Evolutionary conservation across 2,797 vertebrate species (phyloP), one percentile per base, ranked within the genome.

Genomic region (Argentina silus): DNA sequence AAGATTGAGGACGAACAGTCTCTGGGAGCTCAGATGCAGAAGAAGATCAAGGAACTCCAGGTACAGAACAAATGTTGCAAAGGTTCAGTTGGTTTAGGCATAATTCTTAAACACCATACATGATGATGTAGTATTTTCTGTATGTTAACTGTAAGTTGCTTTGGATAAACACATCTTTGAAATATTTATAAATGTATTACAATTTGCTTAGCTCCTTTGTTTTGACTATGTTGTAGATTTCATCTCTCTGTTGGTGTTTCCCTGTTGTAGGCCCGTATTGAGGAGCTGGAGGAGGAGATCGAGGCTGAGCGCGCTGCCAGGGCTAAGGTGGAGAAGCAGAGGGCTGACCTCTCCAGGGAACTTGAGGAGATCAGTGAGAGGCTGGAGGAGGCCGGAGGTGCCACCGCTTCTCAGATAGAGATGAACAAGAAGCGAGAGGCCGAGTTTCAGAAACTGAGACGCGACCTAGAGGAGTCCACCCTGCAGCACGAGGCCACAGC

Each of bases 361-460:
- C 88, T 95, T 81, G 95, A 95, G 72, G 95, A 95, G 90, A 92
- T 95, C 89, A 94, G 95, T 0, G 94, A 95, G 85, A 73, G 94
- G 5, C 87, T 95, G 84, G 94, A 95, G 74, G 92, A 95, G 77
- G 95, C 95, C 0, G 94, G 94, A 0, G 94, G 94, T 0, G 94
- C 76, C 86, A 94, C 94, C 0, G 85, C 93, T 0, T 93, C 91
- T 77, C 95, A 94, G 90, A 78, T 95, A 0, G 95, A 95, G 83
- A 84, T 94, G 85, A 95, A 94, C 88, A 95, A 95, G 87, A 95
- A 95, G 79, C 83, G 93, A 0, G 94, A 95, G 74, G 91, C 89
- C 0, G 94, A 95, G 76, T 94, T 94, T 83, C 92, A 93, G 84
- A 94, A 94, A 85, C 88, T 94, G 89, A 76, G 92, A 0, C 71